Conservation (phyloP, 2,888 invertebrate species). For the Hydropsyche betteni region DNA sequence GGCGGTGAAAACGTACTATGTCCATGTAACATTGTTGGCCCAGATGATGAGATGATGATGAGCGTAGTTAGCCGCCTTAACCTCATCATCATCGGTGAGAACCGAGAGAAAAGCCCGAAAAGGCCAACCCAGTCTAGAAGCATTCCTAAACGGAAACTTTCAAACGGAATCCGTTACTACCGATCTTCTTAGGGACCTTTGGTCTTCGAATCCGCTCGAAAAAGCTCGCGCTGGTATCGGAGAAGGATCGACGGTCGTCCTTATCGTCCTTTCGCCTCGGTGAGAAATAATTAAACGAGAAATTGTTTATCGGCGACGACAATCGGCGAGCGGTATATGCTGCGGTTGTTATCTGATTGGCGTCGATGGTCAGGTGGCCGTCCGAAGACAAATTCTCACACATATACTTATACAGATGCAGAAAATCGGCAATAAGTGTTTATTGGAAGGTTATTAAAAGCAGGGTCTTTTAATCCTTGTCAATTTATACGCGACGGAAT, state of each 20-base stretch:
- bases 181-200: too few relatives aligned
- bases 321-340: constrained; percentile 35
- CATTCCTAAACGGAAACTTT: too few relatives aligned
- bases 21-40: background rate
- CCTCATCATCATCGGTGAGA: constrained; percentile 16
- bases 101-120: background rate
- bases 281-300: constrained; percentile 49
- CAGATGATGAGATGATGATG: constrained; percentile 35
- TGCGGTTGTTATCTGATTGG: constrained; percentile 44
- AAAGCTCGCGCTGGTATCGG: background rate
- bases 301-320: constrained; percentile 48
- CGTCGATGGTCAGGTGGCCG: constrained; percentile 35
- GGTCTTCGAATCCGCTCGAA: too few relatives aligned
- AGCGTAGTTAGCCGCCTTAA: constrained; percentile 20
- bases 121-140: too few relatives aligned
- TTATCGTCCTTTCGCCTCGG: constrained; percentile 28
- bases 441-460: too few relatives aligned
- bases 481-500: too few relatives aligned
- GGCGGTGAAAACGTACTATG: constrained; percentile 35
- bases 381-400: constrained; percentile 7
- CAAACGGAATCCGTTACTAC: too few relatives aligned
- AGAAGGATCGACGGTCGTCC: background rate
- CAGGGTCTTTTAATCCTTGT: too few relatives aligned
- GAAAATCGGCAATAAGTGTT: too few relatives aligned
- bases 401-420: background rate